Evolutionary conservation across 2,888 invertebrate genomes (phyloP), one percentile per base, ranked within the genome.

Genomic region (Dasysyrphus albostriatus): DNA sequence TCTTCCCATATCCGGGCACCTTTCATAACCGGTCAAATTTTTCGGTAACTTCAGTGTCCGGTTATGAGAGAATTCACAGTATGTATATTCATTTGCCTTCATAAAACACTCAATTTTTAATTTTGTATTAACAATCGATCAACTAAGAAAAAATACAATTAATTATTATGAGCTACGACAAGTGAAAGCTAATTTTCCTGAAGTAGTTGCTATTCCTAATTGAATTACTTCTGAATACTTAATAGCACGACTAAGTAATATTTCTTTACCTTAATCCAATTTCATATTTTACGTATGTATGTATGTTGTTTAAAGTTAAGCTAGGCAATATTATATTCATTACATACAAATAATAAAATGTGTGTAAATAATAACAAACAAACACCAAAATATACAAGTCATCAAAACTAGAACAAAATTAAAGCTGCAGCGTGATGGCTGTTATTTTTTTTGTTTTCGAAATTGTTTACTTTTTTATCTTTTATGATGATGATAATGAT

Each of bases 141-240:
- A 61, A 61, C 8, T 2, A 24, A 34, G 42, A 44, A n/a, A 42
- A 34, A 54, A 61, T 29, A 12, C 12, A 32, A 72, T 63, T 72
- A 29, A 54, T 54, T n/a, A 42, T 39, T 14, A 5, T 29, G 10
- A n/a, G 8, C 4, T 5, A 4, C 19, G n/a, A 32, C 2, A 5
- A 32, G n/a, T 37, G 10, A 72, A 67, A 34, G 2, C 49, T 44
- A 32, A 49, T 32, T 14, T 32, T 37, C 56, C 34, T 34, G 5
- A 63, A 72, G 51, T 65, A 77, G 77, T 69, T 82, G 44, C 72
- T 59, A 69, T 70, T n/a, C 63, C 74, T 85, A 85, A 85, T 85
- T 82, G 73, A 85, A 85, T 85, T 85, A 85, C 74, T 58, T 56
- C 58, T 78, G 59, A 76, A 56, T 65, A 58, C 44, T 63, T 44